A percentile compares a stretch with the other conserved stretches of the same genome.
phyloP scores from a whole-genome alignment of 2,113 vertebrate species.

The Ochotona curzoniae region DNA sequence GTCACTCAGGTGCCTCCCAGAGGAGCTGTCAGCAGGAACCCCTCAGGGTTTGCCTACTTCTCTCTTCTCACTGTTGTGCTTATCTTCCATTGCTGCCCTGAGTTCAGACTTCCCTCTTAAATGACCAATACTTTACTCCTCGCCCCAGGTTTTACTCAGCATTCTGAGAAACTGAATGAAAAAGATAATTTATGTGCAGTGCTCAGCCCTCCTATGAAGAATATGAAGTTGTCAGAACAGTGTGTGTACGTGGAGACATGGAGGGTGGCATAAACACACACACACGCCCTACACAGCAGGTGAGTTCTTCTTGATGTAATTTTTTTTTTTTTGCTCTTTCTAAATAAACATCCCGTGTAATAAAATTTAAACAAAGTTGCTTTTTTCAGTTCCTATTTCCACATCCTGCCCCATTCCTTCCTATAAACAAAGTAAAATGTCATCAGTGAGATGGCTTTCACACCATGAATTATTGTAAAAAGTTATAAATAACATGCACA shows the following conservation, averaged over 20 bases:
- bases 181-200: slow-evolving; percentile 32
- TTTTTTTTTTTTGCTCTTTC: background rate
- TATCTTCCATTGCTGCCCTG: background rate
- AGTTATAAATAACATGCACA: background rate
- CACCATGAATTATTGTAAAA: background rate
- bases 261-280: background rate
- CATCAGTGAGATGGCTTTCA: background rate
- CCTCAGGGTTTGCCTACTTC: background rate
- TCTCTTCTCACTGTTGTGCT: background rate
- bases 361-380: background rate
- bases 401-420: background rate
- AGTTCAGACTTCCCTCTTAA: slow-evolving; percentile 33
- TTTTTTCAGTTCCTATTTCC: background rate
- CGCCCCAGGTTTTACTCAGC: background rate
- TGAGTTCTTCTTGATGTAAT: background rate
- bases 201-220: background rate
- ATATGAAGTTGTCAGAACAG: background rate
- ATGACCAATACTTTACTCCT: slow-evolving; percentile 12
- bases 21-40: background rate
- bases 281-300: background rate
- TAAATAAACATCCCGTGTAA: background rate
- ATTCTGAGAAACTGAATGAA: slow-evolving; percentile 22
- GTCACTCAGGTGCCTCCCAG: background rate
- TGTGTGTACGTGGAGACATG: background rate
- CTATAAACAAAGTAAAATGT: slow-evolving; percentile 32